These are phyloP conservation scores for Hyposmocoma kahamanoa DNA, from an alignment of 1,140 invertebrate species.

Conservation along the genomic window DNA sequence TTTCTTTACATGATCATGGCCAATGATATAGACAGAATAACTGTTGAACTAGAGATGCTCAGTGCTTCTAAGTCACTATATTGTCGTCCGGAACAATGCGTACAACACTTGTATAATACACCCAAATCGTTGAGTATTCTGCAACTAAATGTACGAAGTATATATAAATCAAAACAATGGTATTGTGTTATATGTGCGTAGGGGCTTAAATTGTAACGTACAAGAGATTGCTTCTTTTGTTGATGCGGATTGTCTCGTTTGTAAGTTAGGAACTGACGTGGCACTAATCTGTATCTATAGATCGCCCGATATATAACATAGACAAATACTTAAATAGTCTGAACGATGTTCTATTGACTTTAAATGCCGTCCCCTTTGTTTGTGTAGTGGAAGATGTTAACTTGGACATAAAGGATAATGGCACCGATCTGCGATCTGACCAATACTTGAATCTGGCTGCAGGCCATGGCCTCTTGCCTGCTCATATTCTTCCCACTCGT, in stretches of 20 bases:
- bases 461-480: slow-evolving; percentile 9
- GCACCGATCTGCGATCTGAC: neutral
- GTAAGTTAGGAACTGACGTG: neutral
- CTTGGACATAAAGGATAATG: slow-evolving; percentile 9
- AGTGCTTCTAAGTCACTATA: too few species aligned
- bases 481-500: slow-evolving; percentile 9
- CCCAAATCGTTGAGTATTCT: neutral
- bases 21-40: too few species aligned
- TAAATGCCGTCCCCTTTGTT: slow-evolving; percentile 3
- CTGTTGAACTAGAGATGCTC: too few species aligned
- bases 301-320: slow-evolving; percentile 4
- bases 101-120: too few species aligned
- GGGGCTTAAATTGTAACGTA: neutral
- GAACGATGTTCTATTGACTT: neutral
- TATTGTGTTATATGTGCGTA: slow-evolving; percentile 12
- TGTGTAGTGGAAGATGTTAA: slow-evolving; percentile 16
- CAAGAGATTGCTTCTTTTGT: neutral
- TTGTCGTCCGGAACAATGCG: too few species aligned
- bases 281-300: slow-evolving; percentile 13
- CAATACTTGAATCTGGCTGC: slow-evolving; percentile 12
- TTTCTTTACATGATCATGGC: too few species aligned
- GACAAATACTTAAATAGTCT: slow-evolving; percentile 11
- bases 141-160: neutral
- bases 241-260: neutral
- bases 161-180: slow-evolving; percentile 22